Evolutionary conservation across 2,888 invertebrate genomes (phyloP).

Genomic region (Branchellion lobata): DNA sequence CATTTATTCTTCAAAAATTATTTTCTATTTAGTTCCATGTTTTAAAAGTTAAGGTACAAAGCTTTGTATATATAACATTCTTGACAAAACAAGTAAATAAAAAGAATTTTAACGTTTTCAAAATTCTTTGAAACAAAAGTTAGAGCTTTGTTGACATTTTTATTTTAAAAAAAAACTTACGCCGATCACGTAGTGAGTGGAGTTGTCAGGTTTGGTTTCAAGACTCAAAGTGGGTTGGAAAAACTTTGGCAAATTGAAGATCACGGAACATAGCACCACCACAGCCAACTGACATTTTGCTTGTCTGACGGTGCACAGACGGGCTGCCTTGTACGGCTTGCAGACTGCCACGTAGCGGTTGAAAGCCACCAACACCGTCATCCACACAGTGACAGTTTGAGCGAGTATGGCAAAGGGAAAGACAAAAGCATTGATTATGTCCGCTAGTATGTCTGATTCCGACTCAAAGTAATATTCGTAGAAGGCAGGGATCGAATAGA

Average conservation of each 20-base stretch:
- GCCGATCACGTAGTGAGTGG: constrained; percentile 8
- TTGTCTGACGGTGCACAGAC: constrained; percentile 50
- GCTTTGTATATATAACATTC: too few species aligned
- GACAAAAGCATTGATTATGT: constrained; percentile 40
- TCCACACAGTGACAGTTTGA: constrained; percentile 51
- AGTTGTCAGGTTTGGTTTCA: constrained; percentile 17
- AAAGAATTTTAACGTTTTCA: too few species aligned
- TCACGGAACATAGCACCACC: constrained; percentile 47
- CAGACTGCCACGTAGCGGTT: constrained; percentile 52
- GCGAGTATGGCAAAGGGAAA: constrained; percentile 47
- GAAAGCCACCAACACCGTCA: constrained; percentile 50
- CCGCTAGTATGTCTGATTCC: constrained; percentile 44
- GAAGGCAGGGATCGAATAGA: constrained; percentile 50
- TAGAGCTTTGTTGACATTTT: too few species aligned
- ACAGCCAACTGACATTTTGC: constrained; percentile 48
- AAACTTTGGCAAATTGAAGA: constrained; percentile 51
- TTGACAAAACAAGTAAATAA: too few species aligned
- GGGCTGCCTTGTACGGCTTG: constrained; percentile 50
- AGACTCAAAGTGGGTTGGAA: constrained; percentile 32
- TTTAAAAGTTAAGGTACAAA: too few species aligned
- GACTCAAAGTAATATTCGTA: constrained; percentile 45
- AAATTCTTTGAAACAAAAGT: too few species aligned
- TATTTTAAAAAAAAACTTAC: constrained; percentile 3
- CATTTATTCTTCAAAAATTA: too few species aligned
- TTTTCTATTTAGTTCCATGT: too few species aligned